phyloP scores from a whole-genome alignment of 2,888 invertebrate species.

The Perdita meconis region DNA sequence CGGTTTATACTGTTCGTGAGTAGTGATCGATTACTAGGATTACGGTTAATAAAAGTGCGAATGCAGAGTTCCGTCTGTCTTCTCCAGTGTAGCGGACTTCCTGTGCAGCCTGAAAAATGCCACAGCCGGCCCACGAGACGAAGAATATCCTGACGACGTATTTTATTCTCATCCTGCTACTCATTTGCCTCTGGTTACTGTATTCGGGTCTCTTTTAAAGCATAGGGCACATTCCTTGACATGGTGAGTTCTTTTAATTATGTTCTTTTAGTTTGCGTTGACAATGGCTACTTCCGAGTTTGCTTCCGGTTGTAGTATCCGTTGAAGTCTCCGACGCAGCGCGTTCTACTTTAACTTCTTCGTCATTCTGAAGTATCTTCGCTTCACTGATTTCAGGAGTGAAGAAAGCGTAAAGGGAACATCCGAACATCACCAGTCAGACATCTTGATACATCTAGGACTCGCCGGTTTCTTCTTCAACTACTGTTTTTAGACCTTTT shows the following conservation, averaged over 20 bases:
- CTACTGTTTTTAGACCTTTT: neutral
- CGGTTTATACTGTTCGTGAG: neutral
- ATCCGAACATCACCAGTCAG: constrained; percentile 35
- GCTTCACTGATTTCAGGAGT: constrained; percentile 68
- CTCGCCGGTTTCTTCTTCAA: constrained; percentile 8
- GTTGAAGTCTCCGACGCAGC: constrained; percentile 62
- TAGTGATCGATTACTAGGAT: no score
- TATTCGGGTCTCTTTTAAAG: constrained; percentile 87
- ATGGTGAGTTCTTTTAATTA: constrained; percentile 78
- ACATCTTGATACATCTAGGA: constrained; percentile 43
- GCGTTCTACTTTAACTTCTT: neutral
- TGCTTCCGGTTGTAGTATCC: constrained; percentile 41
- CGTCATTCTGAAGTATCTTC: neutral
- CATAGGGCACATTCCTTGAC: constrained; percentile 54
- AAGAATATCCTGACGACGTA: constrained; percentile 89
- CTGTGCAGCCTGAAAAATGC: constrained; percentile 68
- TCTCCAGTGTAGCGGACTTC: constrained; percentile 35
- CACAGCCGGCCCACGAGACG: constrained; percentile 85
- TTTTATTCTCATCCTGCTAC: constrained; percentile 88
- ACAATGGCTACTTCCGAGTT: neutral
- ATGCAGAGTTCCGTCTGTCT: no score
- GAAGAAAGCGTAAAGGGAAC: constrained; percentile 62
- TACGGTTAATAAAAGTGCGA: no score
- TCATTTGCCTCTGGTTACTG: constrained; percentile 88
- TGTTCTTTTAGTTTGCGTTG: neutral